Percentiles rank a stretch among this genome's conserved stretches.
phyloP scores from a whole-genome alignment of 2,113 vertebrate genomes.

The Rhegmatorhina hoffmannsi region DNA sequence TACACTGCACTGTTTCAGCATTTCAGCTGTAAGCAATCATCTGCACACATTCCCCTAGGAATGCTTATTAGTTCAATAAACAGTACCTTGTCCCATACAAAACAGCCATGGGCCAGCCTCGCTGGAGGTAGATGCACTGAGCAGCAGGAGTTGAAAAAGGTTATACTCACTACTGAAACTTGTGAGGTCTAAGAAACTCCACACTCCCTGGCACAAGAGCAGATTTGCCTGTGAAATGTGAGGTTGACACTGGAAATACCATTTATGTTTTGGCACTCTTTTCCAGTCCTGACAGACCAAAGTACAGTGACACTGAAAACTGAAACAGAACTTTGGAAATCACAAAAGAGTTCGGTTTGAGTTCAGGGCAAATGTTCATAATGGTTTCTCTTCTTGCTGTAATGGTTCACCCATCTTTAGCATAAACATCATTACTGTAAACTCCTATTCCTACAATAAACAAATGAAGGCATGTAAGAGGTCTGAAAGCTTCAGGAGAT shows the following conservation, averaged over 20 bases:
- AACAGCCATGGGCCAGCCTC: neutral
- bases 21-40: neutral
- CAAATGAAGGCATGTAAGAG: neutral
- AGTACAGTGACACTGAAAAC: slow-evolving; percentile 27
- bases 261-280: slow-evolving; percentile 29
- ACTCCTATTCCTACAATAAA: slow-evolving; percentile 22
- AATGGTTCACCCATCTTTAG: slow-evolving; percentile 12
- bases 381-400: neutral
- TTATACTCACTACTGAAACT: neutral
- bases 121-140: neutral
- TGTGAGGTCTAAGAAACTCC: slow-evolving; percentile 15
- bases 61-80: neutral
- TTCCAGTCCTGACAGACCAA: slow-evolving; percentile 12
- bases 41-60: neutral
- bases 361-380: slow-evolving; percentile 36
- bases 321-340: slow-evolving; percentile 25
- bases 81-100: neutral
- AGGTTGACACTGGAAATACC: slow-evolving; percentile 15
- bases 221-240: slow-evolving; percentile 11
- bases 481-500: slow-evolving; percentile 12
- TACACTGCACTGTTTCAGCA: neutral
- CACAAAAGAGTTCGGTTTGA: neutral
- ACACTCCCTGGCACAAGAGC: neutral
- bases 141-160: neutral
- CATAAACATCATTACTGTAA: slow-evolving; percentile 52